Base-by-base conservation (phyloP, 2,888 invertebrate species). In the Cataglyphis albicans region DNA sequence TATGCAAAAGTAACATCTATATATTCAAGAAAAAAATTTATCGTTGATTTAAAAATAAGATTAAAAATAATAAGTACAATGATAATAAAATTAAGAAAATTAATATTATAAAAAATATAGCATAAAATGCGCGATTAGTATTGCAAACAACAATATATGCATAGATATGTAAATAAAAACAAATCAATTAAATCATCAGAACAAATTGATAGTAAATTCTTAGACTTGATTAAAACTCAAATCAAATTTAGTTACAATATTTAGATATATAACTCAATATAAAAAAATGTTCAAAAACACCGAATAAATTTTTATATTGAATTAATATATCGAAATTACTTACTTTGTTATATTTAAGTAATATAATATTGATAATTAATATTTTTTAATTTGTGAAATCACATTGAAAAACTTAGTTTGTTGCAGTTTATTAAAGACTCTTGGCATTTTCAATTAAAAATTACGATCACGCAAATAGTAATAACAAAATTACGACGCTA, bases 51-150 rank as follows among this genome's bases (percentile, higher is more conserved):
- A 63, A 63, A 63, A 7, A n/a, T 18, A 61, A 15, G 1, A 18
- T 57, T 57, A 10, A 4, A 55, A 55, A 55, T 55, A n/a, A 55
- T 55, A 75, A 48, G 63, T 35, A 18, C 35, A 57, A 38, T 21
- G 10, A 55, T 41, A 41, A 38, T 55, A 21, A 32, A 55, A 57
- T 52, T 32, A 6, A 67, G 4, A 10, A 55, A 9, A 48, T 29
- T 29, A 12, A 18, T 72, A 70, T 55, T 52, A 9, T 15, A 38
- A 76, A 55, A 52, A n/a, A 52, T 52, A 9, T 52, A 6, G 12
- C 44, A 44, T 48, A 52, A 52, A 2, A 52, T 52, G n/a, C 7
- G n/a, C 52, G n/a, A 52, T 44, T 44, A 44, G 18, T 18, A 12
- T 52, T 52, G 52, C 2, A 52, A 52, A 18, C 18, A 1, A 52